Base-by-base conservation (phyloP, 30 jellyfish, hydroid and myxozoan genomes). In the Rhopilema esculentum region DNA sequence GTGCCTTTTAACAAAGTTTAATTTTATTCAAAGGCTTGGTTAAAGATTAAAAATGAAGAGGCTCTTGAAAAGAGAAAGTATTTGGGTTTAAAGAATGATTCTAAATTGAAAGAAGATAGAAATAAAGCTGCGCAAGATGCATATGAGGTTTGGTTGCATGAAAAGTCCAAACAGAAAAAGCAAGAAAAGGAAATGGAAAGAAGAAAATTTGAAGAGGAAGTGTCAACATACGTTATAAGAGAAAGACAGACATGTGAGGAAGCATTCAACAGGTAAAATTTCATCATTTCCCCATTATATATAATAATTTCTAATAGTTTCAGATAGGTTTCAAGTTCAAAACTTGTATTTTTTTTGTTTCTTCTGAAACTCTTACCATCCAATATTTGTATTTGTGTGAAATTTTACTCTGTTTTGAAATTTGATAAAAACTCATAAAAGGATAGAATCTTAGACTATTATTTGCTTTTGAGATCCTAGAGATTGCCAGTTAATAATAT, bases 241-340 rank as follows among this genome's bases (percentile, higher is more conserved):
- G 97, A 95, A 79, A 69, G 96, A 79, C 89, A 82, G 28, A 69
- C 83, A 17, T 95, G 99, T 73, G 97, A 95, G 21, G 97, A 90
- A 84, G 98, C 99, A 0, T 95, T 90, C 53, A 86, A 87, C 33
- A 86, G 89, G 99, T 95, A 53, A 49, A 78, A 2, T n/a, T n/a
- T n/a, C n/a, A n/a, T n/a, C n/a, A n/a, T n/a, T n/a, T n/a, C n/a
- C n/a, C n/a, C n/a, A n/a, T n/a, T n/a, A n/a, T n/a, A n/a, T n/a
- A n/a, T n/a, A n/a, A n/a, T n/a, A n/a, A n/a, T n/a, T n/a, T n/a
- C n/a, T n/a, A n/a, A n/a, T n/a, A n/a, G n/a, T n/a, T n/a, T n/a
- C n/a, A n/a, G n/a, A n/a, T n/a, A n/a, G n/a, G n/a, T n/a, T n/a
- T n/a, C n/a, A n/a, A n/a, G n/a, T n/a, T n/a, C n/a, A n/a, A n/a